phyloP scores from a whole-genome alignment of 1,140 invertebrate species.

The Apolygus lucorum region DNA sequence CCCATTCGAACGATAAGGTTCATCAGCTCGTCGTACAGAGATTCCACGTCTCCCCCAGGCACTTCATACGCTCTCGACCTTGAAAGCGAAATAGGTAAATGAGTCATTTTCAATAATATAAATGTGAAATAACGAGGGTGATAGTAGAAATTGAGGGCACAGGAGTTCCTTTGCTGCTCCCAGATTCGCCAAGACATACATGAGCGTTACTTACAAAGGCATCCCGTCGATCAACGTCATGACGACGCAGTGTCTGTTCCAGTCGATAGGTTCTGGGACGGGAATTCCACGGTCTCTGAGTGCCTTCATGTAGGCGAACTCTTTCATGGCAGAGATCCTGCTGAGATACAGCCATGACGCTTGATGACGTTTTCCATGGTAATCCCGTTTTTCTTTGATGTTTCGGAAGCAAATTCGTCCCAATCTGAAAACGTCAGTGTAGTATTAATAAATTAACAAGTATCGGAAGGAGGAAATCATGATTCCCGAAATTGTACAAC shows the following conservation, averaged over 20 bases:
- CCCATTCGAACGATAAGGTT: conserved; percentile 82
- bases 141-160: not conserved
- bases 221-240: conserved; percentile 85
- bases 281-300: conserved; percentile 84
- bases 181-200: too few species aligned
- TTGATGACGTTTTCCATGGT: conserved; percentile 81
- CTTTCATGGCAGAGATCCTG: conserved; percentile 90
- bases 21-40: conserved; percentile 92
- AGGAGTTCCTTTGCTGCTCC: too few species aligned
- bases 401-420: conserved; percentile 95
- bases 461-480: too few species aligned
- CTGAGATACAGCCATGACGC: conserved; percentile 97
- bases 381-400: conserved; percentile 93
- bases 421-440: conserved; percentile 57
- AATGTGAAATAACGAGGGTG: not conserved
- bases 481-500: too few species aligned
- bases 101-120: not conserved
- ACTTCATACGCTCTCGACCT: conserved; percentile 77
- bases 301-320: conserved; percentile 97
- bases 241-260: conserved; percentile 91
- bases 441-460: too few species aligned
- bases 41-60: conserved; percentile 60
- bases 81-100: conserved; percentile 30
- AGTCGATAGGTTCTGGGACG: conserved; percentile 90
- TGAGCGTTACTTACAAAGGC: conserved; percentile 59